Percentiles rank a stretch among this genome's conserved stretches.
These are phyloP conservation scores for Psephotus haematonotus DNA, from an alignment of 2,113 vertebrate species.

Conservation along the genomic window DNA sequence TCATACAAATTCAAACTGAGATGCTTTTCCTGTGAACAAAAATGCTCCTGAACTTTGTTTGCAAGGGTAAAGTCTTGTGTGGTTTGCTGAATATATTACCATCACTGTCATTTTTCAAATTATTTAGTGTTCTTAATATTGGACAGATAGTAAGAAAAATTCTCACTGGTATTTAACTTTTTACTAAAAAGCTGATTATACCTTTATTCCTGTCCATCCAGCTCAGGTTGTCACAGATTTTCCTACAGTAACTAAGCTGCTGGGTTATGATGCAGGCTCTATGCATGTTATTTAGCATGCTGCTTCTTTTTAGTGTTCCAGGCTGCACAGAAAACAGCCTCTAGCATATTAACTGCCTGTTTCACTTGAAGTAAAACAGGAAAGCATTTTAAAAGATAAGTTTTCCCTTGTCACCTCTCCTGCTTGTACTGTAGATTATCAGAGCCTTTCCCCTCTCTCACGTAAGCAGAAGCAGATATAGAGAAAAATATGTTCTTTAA, in stretches of 20 bases:
- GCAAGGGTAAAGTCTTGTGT: background rate
- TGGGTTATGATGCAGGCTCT: background rate
- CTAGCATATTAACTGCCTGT: conserved; percentile 19
- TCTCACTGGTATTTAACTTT: background rate
- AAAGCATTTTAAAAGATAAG: conserved; percentile 27
- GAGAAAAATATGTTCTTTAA: conserved; percentile 30
- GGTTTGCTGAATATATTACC: background rate
- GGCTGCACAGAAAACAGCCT: conserved; percentile 34
- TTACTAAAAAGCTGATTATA: conserved; percentile 27
- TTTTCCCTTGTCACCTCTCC: conserved; percentile 32
- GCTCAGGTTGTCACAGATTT: background rate
- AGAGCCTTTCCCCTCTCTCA: background rate
- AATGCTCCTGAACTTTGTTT: conserved; percentile 31
- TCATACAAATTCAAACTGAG: conserved; percentile 47
- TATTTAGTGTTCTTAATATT: background rate
- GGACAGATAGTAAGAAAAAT: background rate
- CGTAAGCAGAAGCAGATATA: conserved; percentile 15
- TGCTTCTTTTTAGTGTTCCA: background rate
- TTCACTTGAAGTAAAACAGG: conserved; percentile 47
- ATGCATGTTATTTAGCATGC: background rate
- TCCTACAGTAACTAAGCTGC: background rate
- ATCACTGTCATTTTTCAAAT: background rate
- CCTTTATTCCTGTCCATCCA: background rate
- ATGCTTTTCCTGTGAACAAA: conserved; percentile 36
- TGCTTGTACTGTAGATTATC: conserved; percentile 38